Conservation (phyloP, 2,888 invertebrate species). For the Ennomos quercinarius region DNA sequence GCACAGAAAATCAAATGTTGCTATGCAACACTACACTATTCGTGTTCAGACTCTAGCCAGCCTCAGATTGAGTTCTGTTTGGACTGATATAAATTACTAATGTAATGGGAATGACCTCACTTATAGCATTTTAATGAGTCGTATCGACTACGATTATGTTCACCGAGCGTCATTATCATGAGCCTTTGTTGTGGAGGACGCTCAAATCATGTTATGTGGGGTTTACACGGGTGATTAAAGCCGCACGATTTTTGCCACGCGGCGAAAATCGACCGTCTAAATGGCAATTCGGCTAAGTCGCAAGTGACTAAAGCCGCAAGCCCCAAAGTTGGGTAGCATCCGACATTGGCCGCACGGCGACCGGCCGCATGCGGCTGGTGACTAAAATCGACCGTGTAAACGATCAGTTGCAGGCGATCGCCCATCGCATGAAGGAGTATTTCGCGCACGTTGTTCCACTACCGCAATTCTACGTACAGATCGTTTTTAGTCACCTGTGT, state of each 20-base stretch:
- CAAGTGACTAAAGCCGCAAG: constrained; percentile 55
- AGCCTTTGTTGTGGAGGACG: constrained; percentile 9
- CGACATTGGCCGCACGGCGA: no score
- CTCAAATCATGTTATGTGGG: constrained; percentile 9
- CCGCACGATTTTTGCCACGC: constrained; percentile 49
- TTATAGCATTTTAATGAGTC: constrained; percentile 22
- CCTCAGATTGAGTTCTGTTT: constrained; percentile 12
- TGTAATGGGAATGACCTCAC: constrained; percentile 28
- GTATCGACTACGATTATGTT: constrained; percentile 20
- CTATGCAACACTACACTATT: constrained; percentile 5
- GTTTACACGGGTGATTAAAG: constrained; percentile 53
- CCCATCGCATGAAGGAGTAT: no score
- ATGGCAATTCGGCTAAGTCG: constrained; percentile 52
- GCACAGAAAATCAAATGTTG: constrained; percentile 7
- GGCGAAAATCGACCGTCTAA: constrained; percentile 48
- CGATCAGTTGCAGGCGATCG: no score
- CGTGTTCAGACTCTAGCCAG: constrained; percentile 2
- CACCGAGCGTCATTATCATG: constrained; percentile 3
- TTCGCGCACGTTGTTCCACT: no score
- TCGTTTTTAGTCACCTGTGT: no score
- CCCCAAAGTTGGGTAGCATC: constrained; percentile 54
- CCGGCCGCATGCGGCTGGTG: no score
- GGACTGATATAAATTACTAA: constrained; percentile 24
- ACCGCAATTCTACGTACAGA: no score
- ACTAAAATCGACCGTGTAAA: no score